Evolutionary conservation across 2,113 vertebrate genomes (phyloP).

Genomic region (Elachura formosa): DNA sequence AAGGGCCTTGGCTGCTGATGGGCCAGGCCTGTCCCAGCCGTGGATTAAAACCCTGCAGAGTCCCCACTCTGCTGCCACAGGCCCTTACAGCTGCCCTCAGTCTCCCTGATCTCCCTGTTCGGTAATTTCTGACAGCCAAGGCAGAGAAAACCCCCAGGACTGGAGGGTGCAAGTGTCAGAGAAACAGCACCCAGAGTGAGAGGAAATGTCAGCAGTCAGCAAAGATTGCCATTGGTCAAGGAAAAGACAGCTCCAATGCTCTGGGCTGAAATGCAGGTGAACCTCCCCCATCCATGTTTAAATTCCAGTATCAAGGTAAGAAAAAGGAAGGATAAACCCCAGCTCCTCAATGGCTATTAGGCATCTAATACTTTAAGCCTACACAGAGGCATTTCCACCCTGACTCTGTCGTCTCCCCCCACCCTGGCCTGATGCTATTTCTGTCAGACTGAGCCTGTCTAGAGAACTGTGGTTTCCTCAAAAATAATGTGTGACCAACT

Average conservation of each 20-base stretch:
- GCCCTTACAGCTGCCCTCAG: background rate
- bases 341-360: background rate
- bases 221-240: background rate
- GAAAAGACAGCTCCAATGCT: rapidly evolving
- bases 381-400: background rate
- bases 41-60: background rate
- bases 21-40: background rate
- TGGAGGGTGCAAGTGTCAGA: background rate
- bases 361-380: background rate
- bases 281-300: background rate
- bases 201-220: background rate
- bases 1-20: background rate
- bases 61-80: background rate
- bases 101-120: background rate
- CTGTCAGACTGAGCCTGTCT: background rate
- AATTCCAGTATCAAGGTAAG: background rate
- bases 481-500: background rate
- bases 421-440: background rate
- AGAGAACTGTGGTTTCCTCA: conserved; percentile 3
- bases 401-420: background rate
- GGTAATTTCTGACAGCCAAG: background rate
- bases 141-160: background rate
- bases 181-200: background rate
- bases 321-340: background rate
- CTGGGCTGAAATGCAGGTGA: background rate